A percentile compares a stretch with the other conserved stretches of the same genome.
Conservation (phyloP, 2,888 invertebrate genomes). For the Campoplex nolae region DNA sequence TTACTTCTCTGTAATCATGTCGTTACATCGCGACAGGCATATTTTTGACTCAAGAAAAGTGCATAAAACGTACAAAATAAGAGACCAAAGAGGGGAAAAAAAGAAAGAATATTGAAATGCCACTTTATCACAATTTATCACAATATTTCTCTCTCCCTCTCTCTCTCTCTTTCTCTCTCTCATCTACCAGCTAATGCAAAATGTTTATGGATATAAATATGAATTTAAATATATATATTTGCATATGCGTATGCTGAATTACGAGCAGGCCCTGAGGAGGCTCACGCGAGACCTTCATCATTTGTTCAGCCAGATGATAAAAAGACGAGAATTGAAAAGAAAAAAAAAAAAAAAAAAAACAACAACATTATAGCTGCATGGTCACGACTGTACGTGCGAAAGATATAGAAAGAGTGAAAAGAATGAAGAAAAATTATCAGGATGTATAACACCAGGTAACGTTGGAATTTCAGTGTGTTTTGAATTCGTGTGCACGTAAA, state of each 20-base stretch:
- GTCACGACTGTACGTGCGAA: background rate
- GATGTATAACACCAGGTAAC: slow-evolving; percentile 26
- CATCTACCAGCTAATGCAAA: slow-evolving; percentile 50
- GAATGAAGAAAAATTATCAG: slow-evolving; percentile 53
- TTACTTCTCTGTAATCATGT: slow-evolving; percentile 26
- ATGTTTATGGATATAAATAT: slow-evolving; percentile 21
- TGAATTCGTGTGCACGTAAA: background rate
- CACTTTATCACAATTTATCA: slow-evolving; percentile 68
- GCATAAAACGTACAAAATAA: background rate
- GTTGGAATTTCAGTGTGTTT: slow-evolving; percentile 31
- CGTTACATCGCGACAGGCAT: slow-evolving; percentile 12
- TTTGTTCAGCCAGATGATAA: slow-evolving; percentile 38
- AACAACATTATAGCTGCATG: slow-evolving; percentile 14
- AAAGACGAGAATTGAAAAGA: slow-evolving; percentile 12
- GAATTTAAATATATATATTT: background rate
- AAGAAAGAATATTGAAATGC: slow-evolving; percentile 23
- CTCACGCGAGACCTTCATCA: slow-evolving; percentile 66
- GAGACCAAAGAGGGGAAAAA: background rate
- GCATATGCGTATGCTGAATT: slow-evolving; percentile 44
- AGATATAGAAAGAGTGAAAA: slow-evolving; percentile 42
- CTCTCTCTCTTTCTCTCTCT: slow-evolving; percentile 17
- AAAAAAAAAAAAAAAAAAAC: background rate
- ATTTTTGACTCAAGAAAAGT: slow-evolving; percentile 24
- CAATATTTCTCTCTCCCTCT: background rate
- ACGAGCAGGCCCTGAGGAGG: slow-evolving; percentile 58